Evolutionary conservation across 2,888 invertebrate genomes (phyloP), one percentile per base, ranked within the genome.

Genomic region (Dicyrtomina minuta): DNA sequence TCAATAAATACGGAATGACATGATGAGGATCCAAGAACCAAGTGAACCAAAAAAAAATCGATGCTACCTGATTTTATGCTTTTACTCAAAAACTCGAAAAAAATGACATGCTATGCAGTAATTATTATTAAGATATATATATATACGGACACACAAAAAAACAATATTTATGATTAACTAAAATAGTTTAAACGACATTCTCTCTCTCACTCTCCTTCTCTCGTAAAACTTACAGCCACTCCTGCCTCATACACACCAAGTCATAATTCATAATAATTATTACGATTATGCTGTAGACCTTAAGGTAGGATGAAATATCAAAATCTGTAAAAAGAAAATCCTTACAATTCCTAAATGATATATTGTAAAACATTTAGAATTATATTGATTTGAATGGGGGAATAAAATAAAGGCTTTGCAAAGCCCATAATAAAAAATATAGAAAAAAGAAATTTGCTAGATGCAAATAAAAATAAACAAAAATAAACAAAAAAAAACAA

Each of bases 391-490:
- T 55, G 55, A 55, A 65, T 65, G 49, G 22, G 26, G 27, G n/a
- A n/a, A n/a, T n/a, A 62, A 22, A 65, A 65, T 65, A 55, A 65
- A 65, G 55, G 65, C 55, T 56, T 26, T 55, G 26, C 17, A 4
- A 44, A 44, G 56, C 55, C 55, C 65, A 22, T 6, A 53, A 55
- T 43, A 65, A 53, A 53, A 22, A 41, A 41, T 33, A 56, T 17
- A 58, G 33, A 56, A 58, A 55, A 65, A 56, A 58, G 43, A 65
- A 12, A 65, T 65, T 65, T 65, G 65, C 65, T 24, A 39, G 24
- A 55, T 20, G 55, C 55, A 65, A 65, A 65, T 20, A 53, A 24
- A 41, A 43, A 62, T n/a, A 43, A 65, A 65, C 12, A 55, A 65
- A 55, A 65, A 60, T 24, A 60, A 60, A 65, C 39, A 41, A 55